Evolutionary conservation across 1,140 invertebrate genomes (phyloP).

Genomic region (Coptotermes formosanus): DNA sequence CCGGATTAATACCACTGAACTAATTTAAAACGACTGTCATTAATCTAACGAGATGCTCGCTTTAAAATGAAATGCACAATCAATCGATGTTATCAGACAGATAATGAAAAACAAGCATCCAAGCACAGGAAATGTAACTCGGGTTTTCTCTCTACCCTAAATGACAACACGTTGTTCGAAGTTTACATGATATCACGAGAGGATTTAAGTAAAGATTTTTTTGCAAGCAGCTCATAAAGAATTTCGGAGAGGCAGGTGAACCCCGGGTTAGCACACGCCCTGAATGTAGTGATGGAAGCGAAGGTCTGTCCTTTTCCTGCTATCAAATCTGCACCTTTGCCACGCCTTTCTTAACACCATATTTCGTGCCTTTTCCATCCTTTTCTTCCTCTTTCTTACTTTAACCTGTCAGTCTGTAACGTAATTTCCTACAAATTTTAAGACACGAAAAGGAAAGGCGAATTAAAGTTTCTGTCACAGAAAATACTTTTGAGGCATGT

Average conservation of each 20-base stretch:
- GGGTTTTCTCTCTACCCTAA: no score
- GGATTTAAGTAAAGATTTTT: not conserved
- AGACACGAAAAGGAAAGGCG: not conserved
- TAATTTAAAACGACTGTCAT: no score
- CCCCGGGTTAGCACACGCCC: not conserved
- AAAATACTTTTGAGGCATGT: not conserved
- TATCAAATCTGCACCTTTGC: not conserved
- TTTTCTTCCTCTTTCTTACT: not conserved
- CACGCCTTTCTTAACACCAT: not conserved
- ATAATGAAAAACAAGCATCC: no score
- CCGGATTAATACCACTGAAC: no score
- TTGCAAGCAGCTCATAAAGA: not conserved
- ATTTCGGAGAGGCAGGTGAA: not conserved
- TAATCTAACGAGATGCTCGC: no score
- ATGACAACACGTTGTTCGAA: not conserved
- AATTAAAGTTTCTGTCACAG: not conserved
- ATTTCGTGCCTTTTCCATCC: not conserved
- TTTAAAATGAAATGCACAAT: no score
- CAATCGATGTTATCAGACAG: no score
- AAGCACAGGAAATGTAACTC: no score
- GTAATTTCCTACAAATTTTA: not conserved
- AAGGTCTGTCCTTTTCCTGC: not conserved
- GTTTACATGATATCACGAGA: not conserved
- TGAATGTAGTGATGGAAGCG: not conserved
- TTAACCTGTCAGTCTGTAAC: not conserved